These are phyloP conservation scores for Micromys minutus DNA, from an alignment of 2,113 vertebrate species.

Conservation along the genomic window DNA sequence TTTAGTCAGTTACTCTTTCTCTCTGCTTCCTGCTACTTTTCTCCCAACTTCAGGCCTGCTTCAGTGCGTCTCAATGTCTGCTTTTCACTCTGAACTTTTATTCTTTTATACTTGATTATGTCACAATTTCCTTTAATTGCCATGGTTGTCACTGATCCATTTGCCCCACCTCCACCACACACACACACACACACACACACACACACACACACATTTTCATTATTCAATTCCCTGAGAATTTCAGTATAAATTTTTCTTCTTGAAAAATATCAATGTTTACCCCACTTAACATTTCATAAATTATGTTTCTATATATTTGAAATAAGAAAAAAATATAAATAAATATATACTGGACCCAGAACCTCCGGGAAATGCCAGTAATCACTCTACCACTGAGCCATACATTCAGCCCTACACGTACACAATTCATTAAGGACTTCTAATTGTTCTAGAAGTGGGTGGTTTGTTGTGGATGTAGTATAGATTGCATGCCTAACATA, in stretches of 20 bases:
- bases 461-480: not conserved
- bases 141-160: not conserved
- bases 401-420: not conserved
- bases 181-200: not conserved
- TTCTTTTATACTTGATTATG: not conserved
- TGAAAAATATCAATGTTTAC: not conserved
- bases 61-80: not conserved
- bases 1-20: not conserved
- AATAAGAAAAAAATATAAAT: no score
- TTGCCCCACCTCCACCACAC: not conserved
- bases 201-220: not conserved
- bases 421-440: not conserved
- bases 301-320: slow-evolving; percentile 6
- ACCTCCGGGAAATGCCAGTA: no score
- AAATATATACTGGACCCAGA: no score
- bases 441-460: not conserved
- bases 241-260: not conserved
- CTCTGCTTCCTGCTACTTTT: not conserved
- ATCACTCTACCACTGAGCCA: not conserved
- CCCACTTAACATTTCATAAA: slow-evolving; percentile 3
- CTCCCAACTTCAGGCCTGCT: not conserved
- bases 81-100: not conserved
- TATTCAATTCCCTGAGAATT: not conserved
- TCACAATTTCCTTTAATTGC: not conserved
- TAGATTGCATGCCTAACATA: not conserved